These are phyloP conservation scores for Triplophysa tibetana DNA, from an alignment of 2,113 vertebrate genomes.

Conservation along the genomic window DNA sequence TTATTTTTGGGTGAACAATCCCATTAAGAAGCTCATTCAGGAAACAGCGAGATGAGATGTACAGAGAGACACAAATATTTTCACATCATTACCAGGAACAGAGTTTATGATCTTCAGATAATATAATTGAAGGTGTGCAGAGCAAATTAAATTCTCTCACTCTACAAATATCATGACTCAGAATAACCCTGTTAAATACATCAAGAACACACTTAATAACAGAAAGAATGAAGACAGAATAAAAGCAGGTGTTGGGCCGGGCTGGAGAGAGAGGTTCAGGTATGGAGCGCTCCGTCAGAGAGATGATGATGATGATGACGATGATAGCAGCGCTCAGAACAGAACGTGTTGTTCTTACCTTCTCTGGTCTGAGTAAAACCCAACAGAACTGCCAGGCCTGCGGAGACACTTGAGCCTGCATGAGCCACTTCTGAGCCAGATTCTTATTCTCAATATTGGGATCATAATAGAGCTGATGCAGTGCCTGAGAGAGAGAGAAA, in stretches of 20 bases:
- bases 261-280: too few relatives aligned
- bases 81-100: not conserved
- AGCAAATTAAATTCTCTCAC: too few relatives aligned
- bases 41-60: not conserved
- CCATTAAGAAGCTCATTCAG: not conserved
- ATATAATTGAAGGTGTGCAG: not conserved
- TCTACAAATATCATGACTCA: too few relatives aligned
- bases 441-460: constrained; percentile 99
- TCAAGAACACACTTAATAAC: too few relatives aligned
- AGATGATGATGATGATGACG: not conserved
- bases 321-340: not conserved
- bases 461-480: constrained; percentile 98
- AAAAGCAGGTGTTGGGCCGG: too few relatives aligned
- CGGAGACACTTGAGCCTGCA: constrained; percentile 98
- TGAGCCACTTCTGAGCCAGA: constrained; percentile 98
- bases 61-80: not conserved
- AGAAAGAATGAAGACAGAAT: not conserved
- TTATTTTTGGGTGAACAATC: not conserved
- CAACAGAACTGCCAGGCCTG: constrained; percentile 99
- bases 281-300: not conserved
- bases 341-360: constrained; percentile 66
- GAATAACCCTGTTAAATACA: too few relatives aligned
- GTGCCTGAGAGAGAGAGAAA: constrained; percentile 75
- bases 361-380: constrained; percentile 91
- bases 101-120: not conserved